A percentile compares a stretch with the other conserved stretches of the same genome.
phyloP scores from a whole-genome alignment of 2,113 vertebrate genomes.

The Pogonocichla stellata region DNA sequence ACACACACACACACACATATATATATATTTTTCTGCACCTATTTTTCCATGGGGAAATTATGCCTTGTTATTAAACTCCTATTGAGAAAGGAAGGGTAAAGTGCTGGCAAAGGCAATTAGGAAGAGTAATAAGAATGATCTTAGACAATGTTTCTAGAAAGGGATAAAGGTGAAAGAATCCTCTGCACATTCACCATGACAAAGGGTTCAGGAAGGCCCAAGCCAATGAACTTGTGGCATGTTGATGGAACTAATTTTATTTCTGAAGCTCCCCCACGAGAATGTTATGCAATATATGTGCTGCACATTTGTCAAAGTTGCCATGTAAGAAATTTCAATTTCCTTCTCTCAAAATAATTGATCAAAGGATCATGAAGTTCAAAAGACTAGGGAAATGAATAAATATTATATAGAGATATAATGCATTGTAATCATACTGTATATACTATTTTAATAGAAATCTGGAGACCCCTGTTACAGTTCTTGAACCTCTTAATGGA shows the following conservation, averaged over 20 bases:
- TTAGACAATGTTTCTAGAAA: not conserved
- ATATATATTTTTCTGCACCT: not conserved
- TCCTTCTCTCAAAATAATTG: constrained; percentile 58
- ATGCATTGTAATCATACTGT: constrained; percentile 23
- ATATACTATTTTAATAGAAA: constrained; percentile 31
- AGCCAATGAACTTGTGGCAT: constrained; percentile 1
- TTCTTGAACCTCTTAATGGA: constrained; percentile 37
- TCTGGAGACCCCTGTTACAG: not conserved
- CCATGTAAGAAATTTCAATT: constrained; percentile 50
- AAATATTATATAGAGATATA: constrained; percentile 51
- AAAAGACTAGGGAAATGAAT: constrained; percentile 52
- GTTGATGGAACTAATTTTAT: constrained; percentile 29
- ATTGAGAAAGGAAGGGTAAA: not conserved
- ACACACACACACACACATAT: rapidly evolving
- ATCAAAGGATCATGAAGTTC: constrained; percentile 32
- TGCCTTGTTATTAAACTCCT: not conserved
- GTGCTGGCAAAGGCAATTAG: not conserved
- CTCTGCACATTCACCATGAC: constrained; percentile 1
- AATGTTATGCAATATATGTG: constrained; percentile 38
- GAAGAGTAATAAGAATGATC: constrained; percentile 2
- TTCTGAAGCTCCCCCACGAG: constrained; percentile 24
- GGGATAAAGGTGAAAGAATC: constrained; percentile 9
- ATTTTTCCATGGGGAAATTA: not conserved
- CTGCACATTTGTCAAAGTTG: constrained; percentile 37
- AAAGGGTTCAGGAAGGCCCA: constrained; percentile 13